phyloP scores from a whole-genome alignment of 2,113 vertebrate species.

The Semnornis frantzii region DNA sequence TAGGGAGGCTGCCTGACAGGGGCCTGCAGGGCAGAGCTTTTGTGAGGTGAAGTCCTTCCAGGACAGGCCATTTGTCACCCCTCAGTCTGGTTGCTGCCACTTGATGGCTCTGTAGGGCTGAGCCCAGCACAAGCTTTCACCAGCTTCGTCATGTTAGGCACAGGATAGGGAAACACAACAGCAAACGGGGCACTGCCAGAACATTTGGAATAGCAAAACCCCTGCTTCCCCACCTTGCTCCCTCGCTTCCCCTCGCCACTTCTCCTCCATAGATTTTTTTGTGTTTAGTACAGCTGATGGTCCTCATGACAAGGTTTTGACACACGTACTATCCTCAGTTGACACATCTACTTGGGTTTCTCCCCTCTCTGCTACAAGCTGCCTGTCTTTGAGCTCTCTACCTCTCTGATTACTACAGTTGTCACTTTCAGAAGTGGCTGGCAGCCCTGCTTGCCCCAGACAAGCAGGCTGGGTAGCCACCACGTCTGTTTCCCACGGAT shows the following conservation, averaged over 20 bases:
- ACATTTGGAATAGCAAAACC: neutral
- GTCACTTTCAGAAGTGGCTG: neutral
- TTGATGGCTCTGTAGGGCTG: neutral
- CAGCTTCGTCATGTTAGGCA: neutral
- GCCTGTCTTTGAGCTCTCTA: neutral
- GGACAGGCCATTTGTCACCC: neutral
- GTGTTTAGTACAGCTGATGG: neutral
- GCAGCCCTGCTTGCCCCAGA: neutral
- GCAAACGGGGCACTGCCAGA: neutral
- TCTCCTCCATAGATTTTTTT: neutral
- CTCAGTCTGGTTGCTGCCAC: accelerated
- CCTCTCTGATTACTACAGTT: neutral
- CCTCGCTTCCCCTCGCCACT: neutral
- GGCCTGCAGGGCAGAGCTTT: neutral
- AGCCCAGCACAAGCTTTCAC: neutral
- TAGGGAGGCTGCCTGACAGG: neutral
- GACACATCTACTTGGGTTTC: neutral
- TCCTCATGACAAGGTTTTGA: neutral
- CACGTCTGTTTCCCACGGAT: neutral
- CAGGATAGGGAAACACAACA: neutral
- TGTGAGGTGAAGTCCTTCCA: neutral
- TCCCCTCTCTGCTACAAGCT: neutral
- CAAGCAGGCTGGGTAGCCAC: neutral
- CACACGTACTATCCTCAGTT: neutral
- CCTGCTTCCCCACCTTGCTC: neutral